Evolutionary conservation across 2,888 invertebrate genomes (phyloP).

Genomic region (Hedya salicella): DNA sequence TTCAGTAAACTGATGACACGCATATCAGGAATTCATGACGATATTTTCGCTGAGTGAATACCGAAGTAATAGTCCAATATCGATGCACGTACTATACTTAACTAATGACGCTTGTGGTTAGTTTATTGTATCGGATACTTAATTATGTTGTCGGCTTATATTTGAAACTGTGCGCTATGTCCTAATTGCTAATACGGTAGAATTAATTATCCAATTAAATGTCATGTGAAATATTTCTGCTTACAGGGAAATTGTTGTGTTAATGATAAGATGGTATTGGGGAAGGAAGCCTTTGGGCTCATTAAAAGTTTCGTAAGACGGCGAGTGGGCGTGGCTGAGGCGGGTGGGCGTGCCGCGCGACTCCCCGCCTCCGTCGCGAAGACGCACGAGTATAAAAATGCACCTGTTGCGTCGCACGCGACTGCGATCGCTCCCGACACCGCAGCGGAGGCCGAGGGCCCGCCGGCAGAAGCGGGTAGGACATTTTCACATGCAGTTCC

Average conservation of each 20-base stretch:
- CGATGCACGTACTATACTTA: slow-evolving; percentile 23
- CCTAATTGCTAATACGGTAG: slow-evolving; percentile 8
- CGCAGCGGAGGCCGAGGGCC: slow-evolving; percentile 24
- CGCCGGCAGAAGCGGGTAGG: not conserved
- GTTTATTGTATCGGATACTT: slow-evolving; percentile 45
- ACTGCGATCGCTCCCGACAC: slow-evolving; percentile 49
- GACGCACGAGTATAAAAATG: slow-evolving; percentile 72
- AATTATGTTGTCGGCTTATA: slow-evolving; percentile 50
- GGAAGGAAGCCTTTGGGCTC: slow-evolving; percentile 9
- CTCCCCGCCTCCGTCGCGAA: slow-evolving; percentile 73
- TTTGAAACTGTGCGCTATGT: slow-evolving; percentile 53
- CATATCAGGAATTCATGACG: not conserved
- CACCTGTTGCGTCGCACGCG: slow-evolving; percentile 46
- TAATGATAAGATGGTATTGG: not conserved
- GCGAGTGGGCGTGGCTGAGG: slow-evolving; percentile 66
- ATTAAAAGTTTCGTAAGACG: slow-evolving; percentile 38
- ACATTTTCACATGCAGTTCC: too few relatives aligned
- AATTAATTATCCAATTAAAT: not conserved
- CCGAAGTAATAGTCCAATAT: not conserved
- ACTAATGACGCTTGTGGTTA: slow-evolving; percentile 61
- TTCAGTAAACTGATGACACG: not conserved
- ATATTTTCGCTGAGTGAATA: not conserved
- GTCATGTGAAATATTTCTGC: not conserved
- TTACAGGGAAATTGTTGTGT: not conserved
- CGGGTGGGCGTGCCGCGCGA: slow-evolving; percentile 68